Conservation (phyloP, 2,797 vertebrate species). For the Cygnus olor region DNA sequence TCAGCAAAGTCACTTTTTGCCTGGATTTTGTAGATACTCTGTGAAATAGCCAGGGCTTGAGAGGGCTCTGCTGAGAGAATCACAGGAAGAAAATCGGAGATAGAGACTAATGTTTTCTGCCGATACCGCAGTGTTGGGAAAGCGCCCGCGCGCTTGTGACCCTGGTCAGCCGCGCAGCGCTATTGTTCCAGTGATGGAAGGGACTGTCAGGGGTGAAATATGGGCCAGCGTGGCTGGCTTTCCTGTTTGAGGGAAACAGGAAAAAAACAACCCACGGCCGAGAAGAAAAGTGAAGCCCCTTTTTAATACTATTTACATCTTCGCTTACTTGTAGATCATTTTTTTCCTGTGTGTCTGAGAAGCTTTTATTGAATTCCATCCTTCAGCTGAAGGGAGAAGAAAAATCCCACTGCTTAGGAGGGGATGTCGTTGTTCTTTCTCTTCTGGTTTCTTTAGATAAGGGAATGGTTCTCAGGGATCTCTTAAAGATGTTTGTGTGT, state of each 20-base stretch:
- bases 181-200: constrained; percentile 66
- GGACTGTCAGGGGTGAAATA: constrained; percentile 64
- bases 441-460: background rate
- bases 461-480: background rate
- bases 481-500: background rate
- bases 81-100: background rate
- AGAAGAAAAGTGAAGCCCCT: background rate
- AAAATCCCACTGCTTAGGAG: background rate
- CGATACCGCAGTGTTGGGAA: background rate
- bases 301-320: background rate
- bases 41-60: background rate
- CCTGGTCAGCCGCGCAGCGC: constrained; percentile 36
- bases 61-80: background rate
- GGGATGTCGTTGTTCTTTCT: background rate
- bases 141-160: constrained; percentile 38
- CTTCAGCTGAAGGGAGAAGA: background rate
- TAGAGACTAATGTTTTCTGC: background rate
- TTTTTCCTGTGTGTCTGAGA: background rate
- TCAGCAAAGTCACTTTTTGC: background rate
- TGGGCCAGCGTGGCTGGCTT: constrained; percentile 45
- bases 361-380: background rate
- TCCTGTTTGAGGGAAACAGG: constrained; percentile 58
- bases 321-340: background rate
- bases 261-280: constrained; percentile 27
- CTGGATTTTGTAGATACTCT: background rate